phyloP scores from a whole-genome alignment of 2,888 invertebrate species.

The Cristatella mucedo region DNA sequence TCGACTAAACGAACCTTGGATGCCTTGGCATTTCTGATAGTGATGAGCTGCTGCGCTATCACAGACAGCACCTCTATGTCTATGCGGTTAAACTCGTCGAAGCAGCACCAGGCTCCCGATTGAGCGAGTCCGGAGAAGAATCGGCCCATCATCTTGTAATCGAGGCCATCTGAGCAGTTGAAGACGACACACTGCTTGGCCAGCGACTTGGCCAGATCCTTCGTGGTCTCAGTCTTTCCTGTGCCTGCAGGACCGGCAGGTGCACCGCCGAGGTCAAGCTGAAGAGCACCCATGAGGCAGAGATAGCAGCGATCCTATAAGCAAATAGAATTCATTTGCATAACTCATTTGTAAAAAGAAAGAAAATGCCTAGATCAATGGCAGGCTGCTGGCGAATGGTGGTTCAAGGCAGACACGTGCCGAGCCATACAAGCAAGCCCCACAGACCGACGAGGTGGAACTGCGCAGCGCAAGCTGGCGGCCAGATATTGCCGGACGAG shows the following conservation, averaged over 20 bases:
- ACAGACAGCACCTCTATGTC: conserved; percentile 77
- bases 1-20: conserved; percentile 44
- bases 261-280: conserved; percentile 67
- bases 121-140: conserved; percentile 77
- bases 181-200: conserved; percentile 81
- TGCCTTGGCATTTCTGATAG: conserved; percentile 68
- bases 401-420: no score
- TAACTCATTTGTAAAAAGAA: no score
- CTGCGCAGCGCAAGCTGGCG: no score
- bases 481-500: no score
- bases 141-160: conserved; percentile 65
- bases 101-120: conserved; percentile 80
- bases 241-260: conserved; percentile 73
- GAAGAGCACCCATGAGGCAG: conserved; percentile 73
- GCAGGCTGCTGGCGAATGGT: no score
- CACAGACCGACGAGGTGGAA: no score
- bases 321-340: no score
- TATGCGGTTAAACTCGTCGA: conserved; percentile 78
- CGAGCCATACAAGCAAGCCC: no score
- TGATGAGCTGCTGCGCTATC: conserved; percentile 73
- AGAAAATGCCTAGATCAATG: no score
- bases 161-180: conserved; percentile 68
- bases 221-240: conserved; percentile 78
- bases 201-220: conserved; percentile 68
- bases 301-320: conserved; percentile 53